Conservation (phyloP, 1,140 invertebrate species). For the Euura saliciscinereae region DNA sequence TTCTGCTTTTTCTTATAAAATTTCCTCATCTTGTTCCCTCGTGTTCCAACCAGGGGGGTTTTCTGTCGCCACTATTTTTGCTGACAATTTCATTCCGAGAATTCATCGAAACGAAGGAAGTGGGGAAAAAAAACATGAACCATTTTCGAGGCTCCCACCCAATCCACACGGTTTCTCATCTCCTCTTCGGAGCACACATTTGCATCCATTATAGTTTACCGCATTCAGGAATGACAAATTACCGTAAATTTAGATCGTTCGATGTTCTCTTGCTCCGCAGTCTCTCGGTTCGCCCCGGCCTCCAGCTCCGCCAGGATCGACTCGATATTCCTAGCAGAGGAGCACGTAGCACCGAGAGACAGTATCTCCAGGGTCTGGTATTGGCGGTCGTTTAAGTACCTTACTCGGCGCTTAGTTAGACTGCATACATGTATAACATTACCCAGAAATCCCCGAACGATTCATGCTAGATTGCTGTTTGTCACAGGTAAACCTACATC, state of each 20-base stretch:
- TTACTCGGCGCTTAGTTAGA: background rate
- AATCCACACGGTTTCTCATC: background rate
- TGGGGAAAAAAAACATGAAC: background rate
- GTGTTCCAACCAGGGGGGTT: no score
- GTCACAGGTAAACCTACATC: no score
- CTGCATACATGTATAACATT: no score
- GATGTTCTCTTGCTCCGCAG: background rate
- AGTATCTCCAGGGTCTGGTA: background rate
- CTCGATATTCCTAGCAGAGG: background rate
- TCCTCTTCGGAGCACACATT: background rate
- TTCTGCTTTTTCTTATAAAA: constrained; percentile 41
- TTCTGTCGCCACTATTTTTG: background rate
- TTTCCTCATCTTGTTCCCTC: constrained; percentile 27
- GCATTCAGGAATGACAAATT: background rate
- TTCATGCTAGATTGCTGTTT: no score
- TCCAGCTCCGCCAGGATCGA: background rate
- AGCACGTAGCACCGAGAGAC: background rate
- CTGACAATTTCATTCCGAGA: background rate
- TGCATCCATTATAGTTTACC: background rate
- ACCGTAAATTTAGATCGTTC: background rate
- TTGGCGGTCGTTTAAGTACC: background rate
- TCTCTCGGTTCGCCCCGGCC: background rate
- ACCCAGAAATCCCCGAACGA: no score
- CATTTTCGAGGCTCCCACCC: background rate
- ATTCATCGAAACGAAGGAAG: background rate